Evolutionary conservation across 1,140 invertebrate genomes (phyloP), one percentile per base, ranked within the genome.

Genomic region (Polypedilum vanderplanki): DNA sequence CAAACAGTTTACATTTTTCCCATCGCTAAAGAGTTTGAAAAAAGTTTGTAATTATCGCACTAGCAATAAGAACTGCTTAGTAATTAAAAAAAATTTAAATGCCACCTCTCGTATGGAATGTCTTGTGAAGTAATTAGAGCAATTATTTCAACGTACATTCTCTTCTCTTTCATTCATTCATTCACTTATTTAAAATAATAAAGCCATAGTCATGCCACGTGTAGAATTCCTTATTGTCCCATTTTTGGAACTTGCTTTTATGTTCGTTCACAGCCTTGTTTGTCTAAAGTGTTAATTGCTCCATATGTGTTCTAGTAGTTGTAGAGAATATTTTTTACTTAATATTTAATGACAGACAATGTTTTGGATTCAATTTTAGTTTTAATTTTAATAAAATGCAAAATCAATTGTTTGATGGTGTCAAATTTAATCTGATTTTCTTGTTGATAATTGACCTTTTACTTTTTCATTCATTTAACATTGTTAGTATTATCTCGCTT

Each of bases 11-110:
- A 12, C 46, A 57, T n/a, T 57, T 57, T 57, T 57, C 46, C 46
- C 46, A 57, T 57, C 46, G 46, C 10, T 57, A 15, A 12, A 57
- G 12, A 46, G n/a, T n/a, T n/a, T n/a, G n/a, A 15, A 57, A 57
- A 57, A 57, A 57, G 12, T 57, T 57, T 12, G 46, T 57, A 57
- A 57, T 57, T 57, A 57, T 57, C 46, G 46, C 46, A 57, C 46
- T 15, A 57, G 46, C 46, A 33, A 33, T 57, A 12, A 57, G 46
- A 33, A 5, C 24, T 33, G 24, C 24, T 57, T 57, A n/a, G 46
- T 57, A 57, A 57, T 57, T 57, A 57, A 57, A 57, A 57, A 46
- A 57, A 12, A 12, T 57, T 57, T 57, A 57, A 57, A 57, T 57
- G n/a, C 46, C 46, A 57, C 46, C 46, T 57, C n/a, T 15, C n/a